These are phyloP conservation scores for Tenebrosternarchus preto DNA, from an alignment of 2,113 vertebrate genomes.

Conservation along the genomic window DNA sequence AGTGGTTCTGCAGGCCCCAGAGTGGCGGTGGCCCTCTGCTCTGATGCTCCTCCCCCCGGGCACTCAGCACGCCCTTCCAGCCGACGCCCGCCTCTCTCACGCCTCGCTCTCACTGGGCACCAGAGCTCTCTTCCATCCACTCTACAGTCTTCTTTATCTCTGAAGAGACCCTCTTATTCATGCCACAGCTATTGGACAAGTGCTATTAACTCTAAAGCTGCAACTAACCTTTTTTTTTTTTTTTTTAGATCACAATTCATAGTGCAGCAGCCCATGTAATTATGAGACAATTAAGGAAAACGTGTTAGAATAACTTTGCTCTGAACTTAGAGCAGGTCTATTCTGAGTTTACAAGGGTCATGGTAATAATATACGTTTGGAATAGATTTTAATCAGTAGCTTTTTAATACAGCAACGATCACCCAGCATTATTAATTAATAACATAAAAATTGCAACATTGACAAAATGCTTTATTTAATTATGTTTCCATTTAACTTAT, in stretches of 20 bases:
- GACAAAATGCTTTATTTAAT: not conserved
- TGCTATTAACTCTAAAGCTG: constrained; percentile 5
- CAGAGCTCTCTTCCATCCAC: constrained; percentile 38
- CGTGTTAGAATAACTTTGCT: not conserved
- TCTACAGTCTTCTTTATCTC: constrained; percentile 52
- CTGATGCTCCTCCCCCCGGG: constrained; percentile 34
- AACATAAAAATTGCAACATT: not conserved
- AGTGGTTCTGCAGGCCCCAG: constrained; percentile 41
- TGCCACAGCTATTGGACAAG: constrained; percentile 31
- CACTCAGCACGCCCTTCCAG: constrained; percentile 43
- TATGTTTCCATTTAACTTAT: not conserved
- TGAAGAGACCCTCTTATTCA: constrained; percentile 45
- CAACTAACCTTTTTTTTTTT: constrained; percentile 6
- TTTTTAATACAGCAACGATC: not conserved
- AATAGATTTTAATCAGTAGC: not conserved
- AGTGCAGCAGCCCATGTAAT: constrained; percentile 32
- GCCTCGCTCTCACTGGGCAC: constrained; percentile 33
- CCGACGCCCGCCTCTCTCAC: constrained; percentile 46
- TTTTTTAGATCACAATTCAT: constrained; percentile 14
- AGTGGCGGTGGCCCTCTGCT: constrained; percentile 45
- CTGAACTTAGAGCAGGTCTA: not conserved
- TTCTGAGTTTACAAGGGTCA: constrained; percentile 5
- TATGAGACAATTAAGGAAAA: constrained; percentile 19
- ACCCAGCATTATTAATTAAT: not conserved
- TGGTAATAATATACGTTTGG: constrained; percentile 5